Conservation (phyloP, 2,888 invertebrate genomes). For the Periphyllus acericola region DNA sequence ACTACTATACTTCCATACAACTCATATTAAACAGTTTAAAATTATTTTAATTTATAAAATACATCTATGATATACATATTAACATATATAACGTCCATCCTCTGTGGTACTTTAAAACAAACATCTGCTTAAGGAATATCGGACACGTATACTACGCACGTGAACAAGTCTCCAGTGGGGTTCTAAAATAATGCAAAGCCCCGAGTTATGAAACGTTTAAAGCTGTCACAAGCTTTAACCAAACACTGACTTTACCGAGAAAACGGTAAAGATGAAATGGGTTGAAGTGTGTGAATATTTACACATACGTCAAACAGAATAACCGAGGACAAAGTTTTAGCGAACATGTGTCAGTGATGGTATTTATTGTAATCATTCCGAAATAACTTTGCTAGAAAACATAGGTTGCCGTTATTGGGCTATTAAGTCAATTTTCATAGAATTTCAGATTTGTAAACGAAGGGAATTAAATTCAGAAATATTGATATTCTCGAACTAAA, state of each 20-base stretch:
- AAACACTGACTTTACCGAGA: slow-evolving; percentile 33
- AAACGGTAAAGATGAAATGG: slow-evolving; percentile 37
- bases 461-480: not conserved
- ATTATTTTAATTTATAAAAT: not conserved
- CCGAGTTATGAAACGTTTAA: not conserved
- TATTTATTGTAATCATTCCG: slow-evolving; percentile 17
- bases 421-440: not conserved
- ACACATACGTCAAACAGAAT: slow-evolving; percentile 3
- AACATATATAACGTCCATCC: not conserved
- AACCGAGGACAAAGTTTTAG: slow-evolving; percentile 20
- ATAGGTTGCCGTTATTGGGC: not conserved
- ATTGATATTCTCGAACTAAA: not conserved
- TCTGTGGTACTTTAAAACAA: not conserved
- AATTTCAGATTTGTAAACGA: not conserved
- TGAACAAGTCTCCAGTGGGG: not conserved
- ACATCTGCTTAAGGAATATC: not conserved
- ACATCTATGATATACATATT: not conserved
- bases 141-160: not conserved
- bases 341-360: slow-evolving; percentile 25
- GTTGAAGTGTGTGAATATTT: slow-evolving; percentile 25
- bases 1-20: not conserved
- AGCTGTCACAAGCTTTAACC: slow-evolving; percentile 48
- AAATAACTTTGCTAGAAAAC: not conserved
- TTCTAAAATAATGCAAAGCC: slow-evolving; percentile 27
- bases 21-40: not conserved